phyloP scores from a whole-genome alignment of 2,888 invertebrate genomes.

The Suillia variegata region DNA sequence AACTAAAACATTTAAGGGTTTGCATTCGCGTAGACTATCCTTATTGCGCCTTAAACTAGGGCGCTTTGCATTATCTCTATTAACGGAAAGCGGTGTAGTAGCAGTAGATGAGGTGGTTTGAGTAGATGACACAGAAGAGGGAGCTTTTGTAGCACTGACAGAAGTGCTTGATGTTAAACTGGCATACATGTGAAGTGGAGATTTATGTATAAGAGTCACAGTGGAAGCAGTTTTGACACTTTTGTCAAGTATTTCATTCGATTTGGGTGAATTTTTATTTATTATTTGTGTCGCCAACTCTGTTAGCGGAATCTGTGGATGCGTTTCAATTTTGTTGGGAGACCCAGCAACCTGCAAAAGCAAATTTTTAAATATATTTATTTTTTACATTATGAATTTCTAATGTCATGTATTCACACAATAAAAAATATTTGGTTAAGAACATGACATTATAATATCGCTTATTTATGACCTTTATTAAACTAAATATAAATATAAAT shows the following conservation, averaged over 20 bases:
- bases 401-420: too few species aligned
- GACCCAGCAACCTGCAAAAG: too few species aligned
- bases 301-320: too few species aligned
- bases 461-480: too few species aligned
- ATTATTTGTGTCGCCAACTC: too few species aligned
- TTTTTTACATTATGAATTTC: too few species aligned
- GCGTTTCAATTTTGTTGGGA: too few species aligned
- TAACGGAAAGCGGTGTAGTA: slow-evolving; percentile 18
- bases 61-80: slow-evolving; percentile 33
- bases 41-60: slow-evolving; percentile 55
- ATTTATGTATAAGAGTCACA: slow-evolving; percentile 27
- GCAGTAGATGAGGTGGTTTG: neutral
- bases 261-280: neutral
- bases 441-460: too few species aligned
- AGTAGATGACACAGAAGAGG: neutral
- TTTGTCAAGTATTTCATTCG: slow-evolving; percentile 38
- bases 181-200: slow-evolving; percentile 14
- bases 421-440: too few species aligned
- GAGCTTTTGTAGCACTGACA: slow-evolving; percentile 5
- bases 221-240: slow-evolving; percentile 33
- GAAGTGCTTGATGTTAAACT: slow-evolving; percentile 10
- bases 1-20: slow-evolving; percentile 81
- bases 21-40: slow-evolving; percentile 61
- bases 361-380: too few species aligned
- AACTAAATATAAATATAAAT: too few species aligned